Conservation (phyloP, 2,113 vertebrate genomes). For the Azemiops feae region DNA sequence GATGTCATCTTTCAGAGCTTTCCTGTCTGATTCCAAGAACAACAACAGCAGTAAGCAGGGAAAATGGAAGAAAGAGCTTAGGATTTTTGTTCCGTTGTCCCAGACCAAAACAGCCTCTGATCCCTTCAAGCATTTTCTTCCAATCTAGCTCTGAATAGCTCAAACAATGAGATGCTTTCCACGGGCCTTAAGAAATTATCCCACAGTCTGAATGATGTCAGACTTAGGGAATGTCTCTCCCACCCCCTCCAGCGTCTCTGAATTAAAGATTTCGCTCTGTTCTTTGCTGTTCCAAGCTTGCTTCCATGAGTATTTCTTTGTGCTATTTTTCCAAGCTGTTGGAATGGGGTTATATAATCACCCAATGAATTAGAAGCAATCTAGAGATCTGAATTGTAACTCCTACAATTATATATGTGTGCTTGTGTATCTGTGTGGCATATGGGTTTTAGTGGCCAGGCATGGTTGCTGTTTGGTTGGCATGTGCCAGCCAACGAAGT, state of each 20-base stretch:
- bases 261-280: not conserved
- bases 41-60: not conserved
- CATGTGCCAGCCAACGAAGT: not conserved
- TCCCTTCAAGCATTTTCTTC: not conserved
- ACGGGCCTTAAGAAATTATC: not conserved
- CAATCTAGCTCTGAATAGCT: not conserved
- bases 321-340: not conserved
- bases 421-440: too few relatives aligned
- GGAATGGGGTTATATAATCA: not conserved
- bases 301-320: not conserved
- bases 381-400: too few relatives aligned
- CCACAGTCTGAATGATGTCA: not conserved
- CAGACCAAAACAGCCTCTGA: not conserved
- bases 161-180: not conserved
- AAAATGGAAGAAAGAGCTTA: not conserved
- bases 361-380: too few relatives aligned
- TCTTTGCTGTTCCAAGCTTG: not conserved
- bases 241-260: not conserved
- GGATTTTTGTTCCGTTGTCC: not conserved
- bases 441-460: not conserved
- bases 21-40: not conserved
- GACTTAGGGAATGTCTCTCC: not conserved
- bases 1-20: not conserved
- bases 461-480: not conserved
- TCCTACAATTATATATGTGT: too few relatives aligned